phyloP scores from a whole-genome alignment of 2,888 invertebrate genomes.

The Agonopterix arenella region DNA sequence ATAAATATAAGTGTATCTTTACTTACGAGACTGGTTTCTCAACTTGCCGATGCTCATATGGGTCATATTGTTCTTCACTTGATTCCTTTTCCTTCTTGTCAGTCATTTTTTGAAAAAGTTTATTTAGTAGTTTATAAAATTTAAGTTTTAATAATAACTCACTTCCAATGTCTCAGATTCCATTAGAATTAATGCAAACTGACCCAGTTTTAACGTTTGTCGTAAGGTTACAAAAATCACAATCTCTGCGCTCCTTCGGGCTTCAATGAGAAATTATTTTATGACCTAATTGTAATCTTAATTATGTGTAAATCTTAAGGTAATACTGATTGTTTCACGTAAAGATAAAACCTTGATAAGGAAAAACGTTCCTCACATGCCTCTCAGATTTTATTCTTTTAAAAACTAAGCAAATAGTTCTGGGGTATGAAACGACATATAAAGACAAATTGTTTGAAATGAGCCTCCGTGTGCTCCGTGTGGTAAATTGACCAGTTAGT shows the following conservation, averaged over 20 bases:
- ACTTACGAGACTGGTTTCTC: conserved; percentile 71
- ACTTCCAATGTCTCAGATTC: not conserved
- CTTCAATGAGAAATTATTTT: conserved; percentile 14
- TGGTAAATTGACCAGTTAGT: too few species aligned
- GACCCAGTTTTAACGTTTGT: too few species aligned
- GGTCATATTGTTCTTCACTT: conserved; percentile 45
- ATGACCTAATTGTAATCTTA: conserved; percentile 24
- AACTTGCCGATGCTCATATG: conserved; percentile 60
- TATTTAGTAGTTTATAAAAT: too few species aligned
- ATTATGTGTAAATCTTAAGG: conserved; percentile 26
- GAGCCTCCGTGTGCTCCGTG: too few species aligned
- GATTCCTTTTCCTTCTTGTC: conserved; percentile 18
- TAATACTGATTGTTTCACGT: conserved; percentile 23
- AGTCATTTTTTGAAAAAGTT: not conserved
- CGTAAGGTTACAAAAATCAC: not conserved
- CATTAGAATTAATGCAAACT: not conserved
- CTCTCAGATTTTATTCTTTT: conserved; percentile 3
- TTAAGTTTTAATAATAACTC: too few species aligned
- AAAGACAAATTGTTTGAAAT: too few species aligned
- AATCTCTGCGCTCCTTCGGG: conserved; percentile 1
- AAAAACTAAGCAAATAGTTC: too few species aligned
- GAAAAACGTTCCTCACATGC: conserved; percentile 16
- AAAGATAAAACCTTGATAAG: conserved; percentile 22
- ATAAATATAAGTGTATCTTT: not conserved
- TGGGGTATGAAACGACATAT: too few species aligned